Evolutionary conservation across 1,140 invertebrate genomes (phyloP), one percentile per base, ranked within the genome.

Genomic region (Leptinotarsa defecta): DNA sequence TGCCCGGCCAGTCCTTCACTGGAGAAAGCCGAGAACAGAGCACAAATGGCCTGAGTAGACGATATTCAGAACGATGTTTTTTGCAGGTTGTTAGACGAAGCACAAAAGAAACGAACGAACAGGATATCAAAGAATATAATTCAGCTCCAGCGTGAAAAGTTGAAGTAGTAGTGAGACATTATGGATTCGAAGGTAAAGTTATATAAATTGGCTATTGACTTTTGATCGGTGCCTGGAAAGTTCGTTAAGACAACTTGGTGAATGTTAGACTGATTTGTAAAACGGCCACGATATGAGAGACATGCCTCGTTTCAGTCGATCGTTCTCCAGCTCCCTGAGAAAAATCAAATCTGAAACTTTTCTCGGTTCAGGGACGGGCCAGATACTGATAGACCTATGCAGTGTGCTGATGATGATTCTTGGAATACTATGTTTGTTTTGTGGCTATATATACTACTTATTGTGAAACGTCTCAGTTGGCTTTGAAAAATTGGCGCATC

Each of bases 171-270:
- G 68, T 22, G 17, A 48, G 68, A 48, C 68, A 70, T 70, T 70
- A 49, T 70, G 68, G 43, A 70, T 70, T 43, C 68, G 68, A 24
- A 70, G 68, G 68, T 70, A 24, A 70, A 70, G 68, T 70, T 71
- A 43, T 73, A 73, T 73, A 73, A 65, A 73, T 73, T 73, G 71
- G 62, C 71, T 73, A 73, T 73, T 73, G 71, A 73, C 62, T 73
- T 65, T 73, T 73, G 71, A 73, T 65, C 57, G 62, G 71, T 73
- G 63, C 61, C 62, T 73, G 62, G 61, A 65, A 73, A 73, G 71
- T 73, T 73, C 71, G 71, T 73, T 73, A 73, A 73, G 61, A 65
- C 71, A 73, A 73, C 22, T 73, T 73, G 62, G 61, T 73, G 71
- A 73, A 65, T 73, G 71, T 62, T 73, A 20, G 61, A 64, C 71